A percentile compares a stretch with the other conserved stretches of the same genome.
These are phyloP conservation scores for Yponomeuta cagnagella DNA, from an alignment of 2,888 invertebrate genomes.

Conservation along the genomic window DNA sequence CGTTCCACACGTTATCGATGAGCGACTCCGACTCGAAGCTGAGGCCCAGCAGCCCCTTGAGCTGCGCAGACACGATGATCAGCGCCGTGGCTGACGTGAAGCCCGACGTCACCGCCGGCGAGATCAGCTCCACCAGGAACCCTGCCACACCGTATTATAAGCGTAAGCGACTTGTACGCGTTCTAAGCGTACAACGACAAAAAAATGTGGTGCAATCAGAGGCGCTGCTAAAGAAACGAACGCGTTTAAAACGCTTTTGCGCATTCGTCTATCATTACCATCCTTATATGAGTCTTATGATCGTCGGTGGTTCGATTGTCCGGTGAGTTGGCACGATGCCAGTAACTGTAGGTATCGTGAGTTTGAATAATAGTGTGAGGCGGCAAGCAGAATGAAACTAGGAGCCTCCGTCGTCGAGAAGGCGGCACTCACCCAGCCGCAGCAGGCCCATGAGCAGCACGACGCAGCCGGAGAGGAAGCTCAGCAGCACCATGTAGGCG, in stretches of 20 bases:
- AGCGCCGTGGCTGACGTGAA: slow-evolving; percentile 90
- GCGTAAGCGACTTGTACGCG: neutral
- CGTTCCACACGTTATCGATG: slow-evolving; percentile 72
- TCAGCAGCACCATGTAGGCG: slow-evolving; percentile 84
- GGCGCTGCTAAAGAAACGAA: too few relatives aligned
- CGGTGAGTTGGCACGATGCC: too few relatives aligned
- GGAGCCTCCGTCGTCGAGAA: too few relatives aligned
- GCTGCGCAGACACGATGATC: slow-evolving; percentile 84
- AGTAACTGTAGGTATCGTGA: too few relatives aligned
- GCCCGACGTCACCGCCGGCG: slow-evolving; percentile 87
- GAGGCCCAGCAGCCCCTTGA: slow-evolving; percentile 84
- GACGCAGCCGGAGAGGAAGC: slow-evolving; percentile 85
- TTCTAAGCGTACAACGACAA: neutral
- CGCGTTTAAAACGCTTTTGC: too few relatives aligned
- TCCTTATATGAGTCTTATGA: too few relatives aligned
- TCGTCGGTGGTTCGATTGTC: too few relatives aligned
- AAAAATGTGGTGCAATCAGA: too few relatives aligned
- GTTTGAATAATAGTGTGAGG: too few relatives aligned
- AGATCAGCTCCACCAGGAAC: slow-evolving; percentile 89
- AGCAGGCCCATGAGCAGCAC: slow-evolving; percentile 88
- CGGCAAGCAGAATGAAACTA: too few relatives aligned
- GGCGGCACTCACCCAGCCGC: slow-evolving; percentile 78
- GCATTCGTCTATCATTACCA: too few relatives aligned
- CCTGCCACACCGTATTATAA: slow-evolving; percentile 62
- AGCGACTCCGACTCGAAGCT: slow-evolving; percentile 81